phyloP scores from a whole-genome alignment of 2,888 invertebrate genomes.

The Chrysolina haemoptera region DNA sequence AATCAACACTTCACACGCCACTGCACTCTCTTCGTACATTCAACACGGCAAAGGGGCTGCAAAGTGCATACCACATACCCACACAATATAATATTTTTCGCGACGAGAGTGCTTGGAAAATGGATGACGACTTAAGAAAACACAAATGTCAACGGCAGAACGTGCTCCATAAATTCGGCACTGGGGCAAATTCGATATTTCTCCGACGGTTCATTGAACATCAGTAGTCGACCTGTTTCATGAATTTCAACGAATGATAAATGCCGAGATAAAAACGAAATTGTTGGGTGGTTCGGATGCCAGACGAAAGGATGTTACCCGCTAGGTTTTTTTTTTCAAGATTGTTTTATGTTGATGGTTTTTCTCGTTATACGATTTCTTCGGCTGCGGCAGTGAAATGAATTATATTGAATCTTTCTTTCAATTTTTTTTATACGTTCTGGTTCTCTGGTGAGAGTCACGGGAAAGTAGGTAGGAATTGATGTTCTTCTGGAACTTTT shows the following conservation, averaged over 20 bases:
- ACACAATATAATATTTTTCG: conserved; percentile 31
- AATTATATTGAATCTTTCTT: too few relatives aligned
- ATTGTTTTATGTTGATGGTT: too few relatives aligned
- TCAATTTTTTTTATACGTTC: too few relatives aligned
- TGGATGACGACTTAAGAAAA: conserved; percentile 41
- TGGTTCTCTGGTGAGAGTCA: too few relatives aligned
- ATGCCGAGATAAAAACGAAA: background rate
- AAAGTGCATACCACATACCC: conserved; percentile 29
- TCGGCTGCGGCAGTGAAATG: too few relatives aligned
- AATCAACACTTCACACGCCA: background rate
- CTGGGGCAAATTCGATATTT: conserved; percentile 41
- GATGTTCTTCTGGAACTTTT: too few relatives aligned
- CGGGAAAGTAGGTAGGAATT: too few relatives aligned
- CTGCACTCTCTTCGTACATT: background rate
- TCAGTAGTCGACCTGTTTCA: conserved; percentile 10
- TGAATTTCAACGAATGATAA: conserved; percentile 2
- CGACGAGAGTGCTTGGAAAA: conserved; percentile 30
- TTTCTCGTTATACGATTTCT: too few relatives aligned
- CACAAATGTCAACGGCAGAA: conserved; percentile 44
- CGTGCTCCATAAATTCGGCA: conserved; percentile 34
- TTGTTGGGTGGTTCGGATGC: background rate
- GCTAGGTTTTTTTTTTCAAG: background rate
- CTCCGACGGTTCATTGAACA: conserved; percentile 34
- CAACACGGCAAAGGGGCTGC: conserved; percentile 12
- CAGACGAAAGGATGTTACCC: background rate